phyloP scores from a whole-genome alignment of 1,140 invertebrate genomes.

The Zaprionus davidi region DNA sequence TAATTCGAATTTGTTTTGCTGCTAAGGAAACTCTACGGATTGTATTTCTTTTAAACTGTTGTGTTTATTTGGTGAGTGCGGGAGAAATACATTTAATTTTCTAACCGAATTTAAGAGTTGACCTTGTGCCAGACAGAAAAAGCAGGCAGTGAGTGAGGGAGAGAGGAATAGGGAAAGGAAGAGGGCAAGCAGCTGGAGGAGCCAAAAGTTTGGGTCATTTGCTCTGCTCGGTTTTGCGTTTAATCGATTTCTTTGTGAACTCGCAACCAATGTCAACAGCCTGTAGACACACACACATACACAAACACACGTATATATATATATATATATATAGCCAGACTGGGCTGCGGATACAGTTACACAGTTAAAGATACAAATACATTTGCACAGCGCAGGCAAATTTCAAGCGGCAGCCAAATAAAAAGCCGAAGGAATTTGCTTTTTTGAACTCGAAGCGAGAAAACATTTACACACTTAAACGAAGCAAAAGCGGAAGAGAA shows the following conservation, averaged over 20 bases:
- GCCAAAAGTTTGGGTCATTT: conserved; percentile 46
- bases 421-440: conserved; percentile 42
- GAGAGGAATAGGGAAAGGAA: not conserved
- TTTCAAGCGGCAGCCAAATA: conserved; percentile 43
- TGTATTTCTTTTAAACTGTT: conserved; percentile 24
- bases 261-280: conserved; percentile 60
- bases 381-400: conserved; percentile 21
- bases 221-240: conserved; percentile 41
- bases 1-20: not conserved
- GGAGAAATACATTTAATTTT: conserved; percentile 28
- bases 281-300: conserved; percentile 27
- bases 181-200: not conserved
- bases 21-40: not conserved
- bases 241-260: conserved; percentile 60
- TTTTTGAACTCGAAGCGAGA: conserved; percentile 43
- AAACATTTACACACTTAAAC: conserved; percentile 58
- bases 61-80: conserved; percentile 22
- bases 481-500: conserved; percentile 34
- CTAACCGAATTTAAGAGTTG: conserved; percentile 34
- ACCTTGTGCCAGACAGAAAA: conserved; percentile 32
- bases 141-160: not conserved
- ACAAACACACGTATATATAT: conserved; percentile 6
- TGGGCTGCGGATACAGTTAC: conserved; percentile 18
- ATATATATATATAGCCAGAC: not conserved
- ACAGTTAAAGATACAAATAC: conserved; percentile 28